Evolutionary conservation across 2,888 invertebrate genomes (phyloP), one percentile per base, ranked within the genome.

Genomic region (Dendrolimus pini): DNA sequence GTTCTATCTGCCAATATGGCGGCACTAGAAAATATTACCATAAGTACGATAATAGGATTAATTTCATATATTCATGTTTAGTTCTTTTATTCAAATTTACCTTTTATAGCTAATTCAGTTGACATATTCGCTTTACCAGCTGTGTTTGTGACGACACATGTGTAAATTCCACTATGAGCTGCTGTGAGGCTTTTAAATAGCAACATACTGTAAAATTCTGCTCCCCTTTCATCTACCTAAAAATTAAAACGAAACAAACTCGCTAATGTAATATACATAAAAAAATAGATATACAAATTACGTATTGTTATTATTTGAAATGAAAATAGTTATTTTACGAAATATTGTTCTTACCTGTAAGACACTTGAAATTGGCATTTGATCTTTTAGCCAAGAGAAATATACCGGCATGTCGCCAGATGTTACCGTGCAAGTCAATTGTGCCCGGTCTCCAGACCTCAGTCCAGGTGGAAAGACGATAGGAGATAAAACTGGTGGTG

Each of bases 401-500:
- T 92, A 92, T 54, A 94, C 92, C 1, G 94, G 94, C 89, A 93
- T 92, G 74, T 94, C 94, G 18, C 94, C 94, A 53, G 93, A 93
- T 54, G 94, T 96, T 56, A 96, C 95, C 56, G 95, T 96, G 77
- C 97, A 97, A 1, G 96, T 95, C 54, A 97, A 92, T 77, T 96
- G 95, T 56, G 96, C 94, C 68, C 96, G 91, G 81, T 96, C 95
- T 58, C 95, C 95, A 12, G 91, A 94, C 81, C 95, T 94, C 52
- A 96, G 89, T 68, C 95, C 95, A 57, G 94, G 93, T 0, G 97
- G 96, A 77, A 97, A 97, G 57, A 92, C 93, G 75, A 97, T 96
- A 7, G 96, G 95, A 66, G 96, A 96, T 71, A 97, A 93, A 59
- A 96, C 94, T n/a, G 97, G 97, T 9, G 96, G 96, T 0, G 91